Evolutionary conservation across 2,113 vertebrate species (phyloP).

Genomic region (Pangasianodon gigas): DNA sequence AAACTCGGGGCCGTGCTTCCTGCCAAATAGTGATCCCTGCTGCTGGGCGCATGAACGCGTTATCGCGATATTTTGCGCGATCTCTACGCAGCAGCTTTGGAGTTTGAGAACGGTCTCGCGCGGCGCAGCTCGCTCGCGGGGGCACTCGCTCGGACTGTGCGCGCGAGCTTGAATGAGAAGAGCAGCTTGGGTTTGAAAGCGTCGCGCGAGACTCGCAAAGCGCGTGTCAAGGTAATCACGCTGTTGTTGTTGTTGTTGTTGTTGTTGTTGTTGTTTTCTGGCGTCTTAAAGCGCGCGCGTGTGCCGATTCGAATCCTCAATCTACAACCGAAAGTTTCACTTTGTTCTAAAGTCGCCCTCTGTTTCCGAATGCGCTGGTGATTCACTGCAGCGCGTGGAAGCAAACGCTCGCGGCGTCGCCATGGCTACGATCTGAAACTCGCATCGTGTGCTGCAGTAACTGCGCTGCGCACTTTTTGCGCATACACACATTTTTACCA

Average conservation of each 20-base stretch:
- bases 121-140: neutral
- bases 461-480: neutral
- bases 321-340: too few relatives aligned
- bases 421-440: neutral
- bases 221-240: neutral
- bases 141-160: neutral
- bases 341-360: neutral
- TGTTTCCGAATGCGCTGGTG: neutral
- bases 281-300: neutral
- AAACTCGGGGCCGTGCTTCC: neutral
- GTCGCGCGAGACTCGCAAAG: slow-evolving; percentile 1
- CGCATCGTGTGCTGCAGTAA: too few relatives aligned
- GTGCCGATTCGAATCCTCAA: neutral
- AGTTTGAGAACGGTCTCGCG: neutral
- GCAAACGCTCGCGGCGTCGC: neutral
- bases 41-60: too few relatives aligned
- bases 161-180: slow-evolving; percentile 1
- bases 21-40: neutral
- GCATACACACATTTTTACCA: neutral
- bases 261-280: neutral
- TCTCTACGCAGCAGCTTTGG: neutral
- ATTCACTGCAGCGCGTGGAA: neutral
- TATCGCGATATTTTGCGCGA: slow-evolving; percentile 1
- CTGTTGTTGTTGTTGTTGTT: neutral
- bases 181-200: neutral